Base-by-base conservation (phyloP, 1,140 invertebrate species). In the Pogonomyrmex barbatus region DNA sequence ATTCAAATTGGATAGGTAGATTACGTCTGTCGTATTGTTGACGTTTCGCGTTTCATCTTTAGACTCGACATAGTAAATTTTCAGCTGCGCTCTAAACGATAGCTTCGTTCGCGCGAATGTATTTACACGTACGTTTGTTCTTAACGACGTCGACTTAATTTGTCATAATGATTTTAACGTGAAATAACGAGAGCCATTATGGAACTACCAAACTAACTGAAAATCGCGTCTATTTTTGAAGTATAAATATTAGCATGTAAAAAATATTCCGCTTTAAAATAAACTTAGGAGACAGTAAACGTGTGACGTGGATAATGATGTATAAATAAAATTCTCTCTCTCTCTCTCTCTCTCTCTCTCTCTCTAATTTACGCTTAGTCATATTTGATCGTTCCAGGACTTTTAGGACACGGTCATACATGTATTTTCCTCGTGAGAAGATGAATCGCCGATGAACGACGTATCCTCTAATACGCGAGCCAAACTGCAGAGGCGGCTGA, bases 201-300 rank as follows among this genome's bases (percentile, higher is more conserved):
- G 45, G n/a, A 17, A 54, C 39, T 45, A 36, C 10, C 12, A 42
- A 24, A 24, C 24, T 62, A 67, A 67, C 36, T 10, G 36, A 33
- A 79, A 75, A 45, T 79, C 42, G 42, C 33, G 5, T 45, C 76
- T 89, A 89, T 88, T 89, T 86, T 30, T 14, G 76, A 17, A 62
- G 39, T 1, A 30, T 36, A n/a, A 60, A 6, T 17, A 17, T 52
- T 30, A 47, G 60, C 14, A 60, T 52, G 56, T 63, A 36, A 42
- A 71, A 85, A 76, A 79, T 87, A 71, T 42, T 65, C 67, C 14
- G n/a, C 14, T 62, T 79, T 56, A 24, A 24, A 24, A 24, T 24
- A 24, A 24, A 24, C 24, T 24, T 24, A 24, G 24, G 24, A 24
- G 24, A 24, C 24, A 24, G 24, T 24, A 24, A 24, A 24, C 5